Base-by-base conservation (phyloP, 2,888 invertebrate species). In the Meteorus cinctellus region DNA sequence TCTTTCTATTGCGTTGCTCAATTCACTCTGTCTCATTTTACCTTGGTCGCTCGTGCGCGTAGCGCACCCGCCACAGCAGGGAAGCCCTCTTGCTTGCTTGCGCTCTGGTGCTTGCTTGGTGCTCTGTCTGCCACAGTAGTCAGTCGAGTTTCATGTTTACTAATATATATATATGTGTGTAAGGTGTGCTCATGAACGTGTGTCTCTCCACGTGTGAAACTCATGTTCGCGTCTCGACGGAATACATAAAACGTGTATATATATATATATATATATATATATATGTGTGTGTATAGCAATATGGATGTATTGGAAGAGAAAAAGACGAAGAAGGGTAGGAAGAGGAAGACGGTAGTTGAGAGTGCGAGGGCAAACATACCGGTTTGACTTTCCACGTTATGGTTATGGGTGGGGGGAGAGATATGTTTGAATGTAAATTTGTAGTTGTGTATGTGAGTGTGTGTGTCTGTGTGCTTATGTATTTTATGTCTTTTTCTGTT, bases 161-260 rank as follows among this genome's bases (percentile, higher is more conserved):
- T 77, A 48, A 51, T 41, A 67, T 14, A 27, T 55, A 55, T 19
- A 19, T 55, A 24, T 55, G 36, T 71, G 24, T 69, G 19, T 66
- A 31, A 72, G 74, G 55, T 59, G 27, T 74, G 68, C 62, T 72
- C 24, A 48, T 48, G 65, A 70, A 45, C 69, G 75, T 75, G 75
- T 78, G 72, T 76, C 72, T 77, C 72, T n/a, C 75, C 74, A 63
- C 73, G 77, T 55, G 76, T 73, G 71, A 34, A 77, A 77, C 78
- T 75, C 70, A 72, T 75, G 69, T 68, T 73, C 73, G 76, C 71
- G 71, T 77, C 78, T 74, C 75, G 77, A 72, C 66, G 66, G 77
- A 78, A 79, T 78, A 79, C 75, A 72, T 79, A 76, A 79, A 24
- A 55, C 68, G 68, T 31, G 36, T 72, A 34, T 27, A 41, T 59